These are phyloP conservation scores for Cephalotes varians DNA, from an alignment of 2,888 invertebrate species.

Conservation along the genomic window DNA sequence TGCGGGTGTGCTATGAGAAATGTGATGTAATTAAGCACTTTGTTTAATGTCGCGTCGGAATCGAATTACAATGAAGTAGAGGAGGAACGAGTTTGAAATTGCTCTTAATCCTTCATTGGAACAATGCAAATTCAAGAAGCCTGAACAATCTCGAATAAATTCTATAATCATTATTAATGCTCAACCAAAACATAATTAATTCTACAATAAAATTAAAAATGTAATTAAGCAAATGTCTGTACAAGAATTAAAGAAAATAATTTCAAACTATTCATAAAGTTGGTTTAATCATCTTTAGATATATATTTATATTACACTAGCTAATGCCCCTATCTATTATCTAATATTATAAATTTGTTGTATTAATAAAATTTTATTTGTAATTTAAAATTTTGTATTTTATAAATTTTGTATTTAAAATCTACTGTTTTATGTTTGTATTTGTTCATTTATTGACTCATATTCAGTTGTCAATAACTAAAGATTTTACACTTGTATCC, in stretches of 20 bases:
- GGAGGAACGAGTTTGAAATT: slow-evolving; percentile 25
- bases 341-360: background rate
- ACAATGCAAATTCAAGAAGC: background rate
- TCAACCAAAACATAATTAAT: background rate
- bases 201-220: background rate
- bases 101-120: slow-evolving; percentile 35
- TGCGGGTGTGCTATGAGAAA: slow-evolving; percentile 37
- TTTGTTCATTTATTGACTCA: background rate
- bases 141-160: background rate
- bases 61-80: slow-evolving; percentile 43
- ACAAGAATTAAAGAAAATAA: background rate
- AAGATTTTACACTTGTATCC: background rate
- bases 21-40: slow-evolving; percentile 53
- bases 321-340: background rate
- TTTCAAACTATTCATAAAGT: background rate
- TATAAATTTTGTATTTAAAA: no score
- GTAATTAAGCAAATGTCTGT: background rate
- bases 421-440: background rate
- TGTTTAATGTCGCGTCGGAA: slow-evolving; percentile 51
- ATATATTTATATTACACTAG: background rate
- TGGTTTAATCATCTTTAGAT: background rate
- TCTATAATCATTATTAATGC: background rate
- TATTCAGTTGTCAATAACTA: background rate
- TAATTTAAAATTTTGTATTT: background rate
- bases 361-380: background rate